Evolutionary conservation across 2,113 vertebrate genomes (phyloP).

Genomic region (Myrmecophaga tridactyla): DNA sequence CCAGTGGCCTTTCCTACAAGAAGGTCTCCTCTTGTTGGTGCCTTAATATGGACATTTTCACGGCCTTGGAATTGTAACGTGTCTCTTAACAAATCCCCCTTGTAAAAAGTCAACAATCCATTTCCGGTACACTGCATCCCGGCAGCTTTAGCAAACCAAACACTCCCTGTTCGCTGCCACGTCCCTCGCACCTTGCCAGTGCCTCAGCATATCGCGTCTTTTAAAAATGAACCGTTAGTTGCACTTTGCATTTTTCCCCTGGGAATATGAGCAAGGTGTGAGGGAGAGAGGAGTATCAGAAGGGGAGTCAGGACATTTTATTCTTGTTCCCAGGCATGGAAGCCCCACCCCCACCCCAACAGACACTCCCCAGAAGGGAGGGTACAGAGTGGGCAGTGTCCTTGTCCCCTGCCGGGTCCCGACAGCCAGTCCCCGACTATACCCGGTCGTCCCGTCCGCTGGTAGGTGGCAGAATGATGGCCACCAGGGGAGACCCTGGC

Average conservation of each 20-base stretch:
- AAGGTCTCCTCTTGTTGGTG: too few species aligned
- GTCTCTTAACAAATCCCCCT: too few species aligned
- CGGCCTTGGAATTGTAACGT: too few species aligned
- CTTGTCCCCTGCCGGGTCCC: not conserved
- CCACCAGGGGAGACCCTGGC: rapidly evolving
- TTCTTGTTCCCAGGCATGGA: not conserved
- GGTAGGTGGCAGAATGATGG: rapidly evolving
- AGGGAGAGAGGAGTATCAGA: not conserved
- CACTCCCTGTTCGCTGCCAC: rapidly evolving
- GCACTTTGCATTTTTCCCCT: not conserved
- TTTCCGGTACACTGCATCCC: too few species aligned
- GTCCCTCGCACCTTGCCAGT: rapidly evolving
- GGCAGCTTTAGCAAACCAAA: too few species aligned
- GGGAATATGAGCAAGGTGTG: not conserved
- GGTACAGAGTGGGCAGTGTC: rapidly evolving
- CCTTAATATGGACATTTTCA: too few species aligned
- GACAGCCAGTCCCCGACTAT: not conserved
- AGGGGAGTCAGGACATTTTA: rapidly evolving
- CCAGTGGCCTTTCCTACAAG: too few species aligned
- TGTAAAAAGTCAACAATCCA: too few species aligned
- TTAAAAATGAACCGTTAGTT: too few species aligned
- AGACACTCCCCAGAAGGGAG: not conserved
- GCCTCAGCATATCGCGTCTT: too few species aligned
- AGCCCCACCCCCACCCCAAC: rapidly evolving
- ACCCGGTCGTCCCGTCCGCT: too few species aligned